A percentile compares a stretch with the other conserved stretches of the same genome.
Conservation (phyloP, 2,888 invertebrate genomes). For the Thereva unica region DNA sequence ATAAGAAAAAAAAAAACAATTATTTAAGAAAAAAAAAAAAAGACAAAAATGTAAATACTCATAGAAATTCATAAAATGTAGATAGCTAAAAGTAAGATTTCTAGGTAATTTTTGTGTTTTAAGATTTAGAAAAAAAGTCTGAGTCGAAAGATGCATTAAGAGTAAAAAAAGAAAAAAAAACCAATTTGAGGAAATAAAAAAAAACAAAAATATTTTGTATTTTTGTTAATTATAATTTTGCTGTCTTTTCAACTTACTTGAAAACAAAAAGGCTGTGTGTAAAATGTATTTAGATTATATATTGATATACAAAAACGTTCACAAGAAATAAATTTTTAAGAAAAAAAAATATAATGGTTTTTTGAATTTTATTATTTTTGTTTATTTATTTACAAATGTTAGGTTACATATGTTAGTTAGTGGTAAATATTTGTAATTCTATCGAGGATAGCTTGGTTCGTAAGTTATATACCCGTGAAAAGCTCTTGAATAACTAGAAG, state of each 20-base stretch:
- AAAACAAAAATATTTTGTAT: not conserved
- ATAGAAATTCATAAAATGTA: conserved; percentile 16
- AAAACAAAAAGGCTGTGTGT: conserved; percentile 43
- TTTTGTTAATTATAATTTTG: conserved; percentile 12
- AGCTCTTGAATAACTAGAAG: too few relatives aligned
- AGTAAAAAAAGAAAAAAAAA: not conserved
- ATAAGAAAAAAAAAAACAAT: too few relatives aligned
- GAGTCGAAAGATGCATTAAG: conserved; percentile 19
- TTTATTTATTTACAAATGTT: not conserved
- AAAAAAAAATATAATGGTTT: conserved; percentile 33
- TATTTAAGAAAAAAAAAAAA: too few relatives aligned
- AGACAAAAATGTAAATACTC: not conserved
- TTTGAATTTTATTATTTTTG: conserved; percentile 6
- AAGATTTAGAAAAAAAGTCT: conserved; percentile 9
- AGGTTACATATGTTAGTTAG: not conserved
- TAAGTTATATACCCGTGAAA: too few relatives aligned
- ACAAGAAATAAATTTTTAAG: conserved; percentile 40
- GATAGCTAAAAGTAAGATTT: conserved; percentile 18
- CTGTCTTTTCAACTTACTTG: conserved; percentile 23
- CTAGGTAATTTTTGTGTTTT: not conserved
- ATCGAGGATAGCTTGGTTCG: too few relatives aligned
- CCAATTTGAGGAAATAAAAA: not conserved
- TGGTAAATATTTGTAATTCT: too few relatives aligned
- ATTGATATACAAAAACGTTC: conserved; percentile 42
- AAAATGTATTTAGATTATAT: conserved; percentile 43